Percentiles rank a stretch among this genome's conserved stretches.
Evolutionary conservation across 2,888 invertebrate species (phyloP).

Genomic region (Epirrhoe tristata): DNA sequence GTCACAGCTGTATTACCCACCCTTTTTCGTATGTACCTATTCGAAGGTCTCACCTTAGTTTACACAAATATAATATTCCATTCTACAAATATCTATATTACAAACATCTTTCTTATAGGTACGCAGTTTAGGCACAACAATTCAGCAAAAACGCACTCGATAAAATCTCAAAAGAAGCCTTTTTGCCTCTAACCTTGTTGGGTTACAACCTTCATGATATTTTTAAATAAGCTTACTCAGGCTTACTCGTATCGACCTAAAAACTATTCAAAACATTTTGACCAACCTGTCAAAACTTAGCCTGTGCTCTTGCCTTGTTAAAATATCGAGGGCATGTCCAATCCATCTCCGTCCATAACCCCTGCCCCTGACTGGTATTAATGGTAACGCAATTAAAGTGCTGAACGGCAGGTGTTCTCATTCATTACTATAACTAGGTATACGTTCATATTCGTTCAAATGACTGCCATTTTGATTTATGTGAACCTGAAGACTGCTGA

Average conservation of each 20-base stretch:
- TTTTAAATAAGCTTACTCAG: not conserved
- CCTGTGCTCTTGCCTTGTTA: slow-evolving; percentile 47
- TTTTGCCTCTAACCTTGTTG: too few relatives aligned
- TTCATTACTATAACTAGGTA: slow-evolving; percentile 44
- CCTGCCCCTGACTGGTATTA: slow-evolving; percentile 71
- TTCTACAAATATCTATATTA: not conserved
- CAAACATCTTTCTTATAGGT: too few relatives aligned
- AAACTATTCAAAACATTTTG: slow-evolving; percentile 20
- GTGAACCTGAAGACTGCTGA: slow-evolving; percentile 6
- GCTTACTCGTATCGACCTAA: not conserved
- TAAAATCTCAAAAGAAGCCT: too few relatives aligned
- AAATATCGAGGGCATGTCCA: slow-evolving; percentile 62
- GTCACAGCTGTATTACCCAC: slow-evolving; percentile 44
- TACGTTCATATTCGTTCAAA: slow-evolving; percentile 26
- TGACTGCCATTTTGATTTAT: slow-evolving; percentile 29
- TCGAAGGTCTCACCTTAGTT: slow-evolving; percentile 23
- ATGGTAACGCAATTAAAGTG: slow-evolving; percentile 77
- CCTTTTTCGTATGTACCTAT: slow-evolving; percentile 35
- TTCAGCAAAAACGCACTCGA: too few relatives aligned
- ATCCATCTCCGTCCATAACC: slow-evolving; percentile 73
- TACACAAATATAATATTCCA: not conserved
- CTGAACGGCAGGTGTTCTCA: slow-evolving; percentile 72
- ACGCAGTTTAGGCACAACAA: too few relatives aligned
- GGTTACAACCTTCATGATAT: too few relatives aligned
- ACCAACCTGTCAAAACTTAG: slow-evolving; percentile 29